Base-by-base conservation (phyloP, 37 sponge, comb jelly and placozoan species). In the Hexactinellida sp. region DNA sequence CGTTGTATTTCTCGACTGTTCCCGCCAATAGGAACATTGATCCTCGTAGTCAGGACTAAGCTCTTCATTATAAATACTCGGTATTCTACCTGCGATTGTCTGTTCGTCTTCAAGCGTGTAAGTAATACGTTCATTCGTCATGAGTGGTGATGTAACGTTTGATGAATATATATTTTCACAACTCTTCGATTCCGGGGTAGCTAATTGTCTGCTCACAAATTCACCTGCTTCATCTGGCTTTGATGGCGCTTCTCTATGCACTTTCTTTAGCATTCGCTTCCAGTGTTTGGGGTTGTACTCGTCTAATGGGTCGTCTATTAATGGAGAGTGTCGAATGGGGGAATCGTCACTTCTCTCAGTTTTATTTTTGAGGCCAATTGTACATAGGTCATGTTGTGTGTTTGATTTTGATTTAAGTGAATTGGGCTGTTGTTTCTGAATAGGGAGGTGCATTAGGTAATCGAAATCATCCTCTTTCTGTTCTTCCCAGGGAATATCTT, bases 31-130 rank as follows among this genome's bases (percentile, higher is more conserved):
- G 5, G 76, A 23, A n/a, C 5, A 21, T 32, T 63, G 25, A n/a
- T 63, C 76, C 13, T 63, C 76, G 34, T n/a, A 25, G 34, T 63
- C 76, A 63, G 21, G 21, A 63, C 21, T 10, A 23, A 10, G 32
- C 76, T 63, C 76, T 63, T 63, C 28, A 7, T 10, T 63, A n/a
- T 63, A 63, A n/a, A 63, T 63, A n/a, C 76, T 63, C 76, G 76
- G 76, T 25, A 63, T 63, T n/a, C 76, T 10, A 32, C 76, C 30
- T n/a, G 76, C 76, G 13, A 63, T 25, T 3, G 28, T 10, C 30
- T 63, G 21, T 23, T 63, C 76, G 3, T 63, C 76, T 23, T 63
- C 32, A 21, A 63, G 76, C 3, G 30, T 63, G 13, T 63, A 63
- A 10, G 30, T 63, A 1, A 63, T 63, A 63, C 76, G 76, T 7